phyloP scores from a whole-genome alignment of 2,113 vertebrate genomes.

The Lophura nycthemera region DNA sequence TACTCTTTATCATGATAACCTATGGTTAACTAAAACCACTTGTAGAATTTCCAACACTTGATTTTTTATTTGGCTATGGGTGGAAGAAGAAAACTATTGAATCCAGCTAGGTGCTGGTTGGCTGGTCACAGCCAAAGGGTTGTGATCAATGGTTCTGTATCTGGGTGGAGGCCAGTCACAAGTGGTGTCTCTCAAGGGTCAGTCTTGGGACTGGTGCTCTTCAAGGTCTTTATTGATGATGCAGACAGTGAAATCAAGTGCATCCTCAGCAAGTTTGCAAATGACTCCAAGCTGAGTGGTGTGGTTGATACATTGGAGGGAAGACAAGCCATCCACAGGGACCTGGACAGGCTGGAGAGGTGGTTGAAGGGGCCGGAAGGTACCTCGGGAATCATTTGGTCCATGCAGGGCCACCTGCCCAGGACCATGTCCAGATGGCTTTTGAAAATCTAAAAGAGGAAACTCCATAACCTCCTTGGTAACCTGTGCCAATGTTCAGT shows the following conservation, averaged over 20 bases:
- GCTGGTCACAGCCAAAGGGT: too few species aligned
- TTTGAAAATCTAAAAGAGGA: neutral
- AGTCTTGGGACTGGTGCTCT: too few species aligned
- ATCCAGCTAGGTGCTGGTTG: conserved; percentile 13
- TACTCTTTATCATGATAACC: conserved; percentile 20
- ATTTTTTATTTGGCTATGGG: neutral
- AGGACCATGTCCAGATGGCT: fast-evolving
- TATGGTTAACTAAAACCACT: conserved; percentile 1
- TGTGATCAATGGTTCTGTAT: too few species aligned
- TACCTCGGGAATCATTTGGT: neutral
- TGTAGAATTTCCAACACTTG: neutral
- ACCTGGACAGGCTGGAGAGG: too few species aligned
- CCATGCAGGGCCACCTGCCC: neutral
- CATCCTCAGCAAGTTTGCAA: too few species aligned
- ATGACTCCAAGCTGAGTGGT: too few species aligned
- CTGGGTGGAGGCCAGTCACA: too few species aligned
- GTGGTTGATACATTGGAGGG: too few species aligned
- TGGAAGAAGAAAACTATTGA: neutral
- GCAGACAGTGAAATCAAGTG: too few species aligned
- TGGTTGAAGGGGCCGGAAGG: neutral
- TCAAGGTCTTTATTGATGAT: too few species aligned
- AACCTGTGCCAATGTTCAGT: neutral
- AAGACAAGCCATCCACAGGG: too few species aligned
- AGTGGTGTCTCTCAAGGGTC: too few species aligned
- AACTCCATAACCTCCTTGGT: neutral